Base-by-base conservation (phyloP, 2,113 vertebrate genomes). In the Eubucco bourcierii region DNA sequence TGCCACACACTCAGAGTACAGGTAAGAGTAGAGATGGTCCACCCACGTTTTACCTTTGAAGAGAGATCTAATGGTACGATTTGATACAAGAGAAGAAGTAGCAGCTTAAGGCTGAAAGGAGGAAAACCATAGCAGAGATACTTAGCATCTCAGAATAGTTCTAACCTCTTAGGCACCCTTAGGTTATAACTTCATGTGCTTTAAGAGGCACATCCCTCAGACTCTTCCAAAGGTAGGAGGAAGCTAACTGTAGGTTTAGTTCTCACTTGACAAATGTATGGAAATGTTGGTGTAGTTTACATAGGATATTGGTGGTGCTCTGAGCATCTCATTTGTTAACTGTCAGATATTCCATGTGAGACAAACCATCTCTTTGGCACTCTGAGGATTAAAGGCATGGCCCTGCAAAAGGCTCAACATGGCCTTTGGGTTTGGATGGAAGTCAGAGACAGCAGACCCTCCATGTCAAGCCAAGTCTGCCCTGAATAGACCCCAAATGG, bases 1-100 rank as follows among this genome's bases (percentile, higher is more conserved):
- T 98, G 97, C 95, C 95, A 97, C 96, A 97, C 96, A 97, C 91
- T 97, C 96, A 97, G 97, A 97, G 97, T 96, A 98, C 98, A 98
- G 98, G 98, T 98, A 98, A 98, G 97, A 96, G 97, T 95, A 97
- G 96, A 88, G 85, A 95, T 52, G 91, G 88, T 94, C 96, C 96
- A 90, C 84, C 91, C 95, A 93, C 76, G 60, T 85, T 8, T 73
- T 75, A 31, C 73, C 93, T 79, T 44, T 55, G 65, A 80, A 81
- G 59, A 84, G 29, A 82, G 14, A n/a, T 31, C 52, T 81, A 12
- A n/a, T 24, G 73, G 37, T 85, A 46, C 15, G 2, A 52, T 60
- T 52, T 44, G 52, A 37, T 56, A 24, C 3, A 13, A 91, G 67
- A 55, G 64, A 37, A 90, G 73, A n/a, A 21, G 24, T 2, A 65